These are phyloP conservation scores for Onchidella celtica DNA, from an alignment of 2,888 invertebrate species.

Conservation along the genomic window DNA sequence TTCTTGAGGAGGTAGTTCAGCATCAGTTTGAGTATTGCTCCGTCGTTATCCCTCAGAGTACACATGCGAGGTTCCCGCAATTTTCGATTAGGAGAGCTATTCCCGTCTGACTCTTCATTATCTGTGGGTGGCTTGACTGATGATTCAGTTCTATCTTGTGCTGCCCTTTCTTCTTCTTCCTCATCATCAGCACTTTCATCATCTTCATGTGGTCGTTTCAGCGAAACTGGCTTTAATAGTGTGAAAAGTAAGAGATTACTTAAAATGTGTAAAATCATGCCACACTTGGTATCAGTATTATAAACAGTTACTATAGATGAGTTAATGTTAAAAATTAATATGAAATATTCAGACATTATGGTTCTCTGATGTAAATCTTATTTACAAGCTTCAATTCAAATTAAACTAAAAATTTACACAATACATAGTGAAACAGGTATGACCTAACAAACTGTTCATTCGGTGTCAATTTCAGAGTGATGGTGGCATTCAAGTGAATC, in stretches of 20 bases:
- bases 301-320: too few species aligned
- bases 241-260: neutral
- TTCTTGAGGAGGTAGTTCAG: constrained; percentile 88
- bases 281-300: too few species aligned
- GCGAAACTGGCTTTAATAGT: neutral
- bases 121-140: neutral
- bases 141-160: constrained; percentile 36
- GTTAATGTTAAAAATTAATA: too few species aligned
- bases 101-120: constrained; percentile 54
- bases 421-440: too few species aligned
- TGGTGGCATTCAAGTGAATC: too few species aligned
- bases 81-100: constrained; percentile 40
- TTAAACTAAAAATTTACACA: too few species aligned
- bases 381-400: too few species aligned
- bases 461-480: too few species aligned
- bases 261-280: neutral
- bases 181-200: constrained; percentile 46
- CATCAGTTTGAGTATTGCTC: constrained; percentile 67
- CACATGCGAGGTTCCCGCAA: constrained; percentile 48
- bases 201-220: constrained; percentile 42
- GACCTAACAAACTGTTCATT: too few species aligned
- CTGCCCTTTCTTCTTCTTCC: constrained; percentile 39
- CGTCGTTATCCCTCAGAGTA: constrained; percentile 60
- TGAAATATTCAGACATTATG: too few species aligned
- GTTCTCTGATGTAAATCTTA: too few species aligned